These are phyloP conservation scores for Eilema sororculum DNA, from an alignment of 2,888 invertebrate genomes.

Conservation along the genomic window DNA sequence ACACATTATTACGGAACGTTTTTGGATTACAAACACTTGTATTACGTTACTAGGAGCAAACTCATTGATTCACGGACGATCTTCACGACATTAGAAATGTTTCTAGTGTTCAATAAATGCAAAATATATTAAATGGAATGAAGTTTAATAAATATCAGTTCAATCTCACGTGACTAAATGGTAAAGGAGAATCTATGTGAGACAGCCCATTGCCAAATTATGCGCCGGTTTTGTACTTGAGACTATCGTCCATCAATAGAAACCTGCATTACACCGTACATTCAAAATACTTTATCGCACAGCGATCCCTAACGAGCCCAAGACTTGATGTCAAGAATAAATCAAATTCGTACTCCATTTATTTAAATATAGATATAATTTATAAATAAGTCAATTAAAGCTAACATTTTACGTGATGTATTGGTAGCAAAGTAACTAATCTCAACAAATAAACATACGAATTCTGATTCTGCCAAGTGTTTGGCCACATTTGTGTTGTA, in stretches of 20 bases:
- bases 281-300: not conserved
- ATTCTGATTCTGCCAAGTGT: not conserved
- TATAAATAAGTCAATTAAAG: conserved; percentile 27
- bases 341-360: conserved; percentile 13
- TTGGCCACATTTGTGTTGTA: conserved; percentile 11
- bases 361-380: conserved; percentile 19
- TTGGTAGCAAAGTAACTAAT: conserved; percentile 20
- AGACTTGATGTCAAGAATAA: conserved; percentile 1
- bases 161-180: conserved; percentile 31
- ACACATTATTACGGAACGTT: not conserved
- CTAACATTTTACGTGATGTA: conserved; percentile 26
- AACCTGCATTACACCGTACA: not conserved
- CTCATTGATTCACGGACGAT: conserved; percentile 15
- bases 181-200: conserved; percentile 12
- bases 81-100: conserved; percentile 21
- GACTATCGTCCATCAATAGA: conserved; percentile 20
- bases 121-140: conserved; percentile 49
- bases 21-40: not conserved
- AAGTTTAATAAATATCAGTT: conserved; percentile 49
- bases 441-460: conserved; percentile 18
- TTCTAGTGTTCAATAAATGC: conserved; percentile 44
- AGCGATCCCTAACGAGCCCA: not conserved
- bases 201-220: conserved; percentile 10
- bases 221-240: conserved; percentile 22
- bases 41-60: conserved; percentile 1